phyloP scores from a whole-genome alignment of 2,113 vertebrate species.

The Rhynchomys soricoides region DNA sequence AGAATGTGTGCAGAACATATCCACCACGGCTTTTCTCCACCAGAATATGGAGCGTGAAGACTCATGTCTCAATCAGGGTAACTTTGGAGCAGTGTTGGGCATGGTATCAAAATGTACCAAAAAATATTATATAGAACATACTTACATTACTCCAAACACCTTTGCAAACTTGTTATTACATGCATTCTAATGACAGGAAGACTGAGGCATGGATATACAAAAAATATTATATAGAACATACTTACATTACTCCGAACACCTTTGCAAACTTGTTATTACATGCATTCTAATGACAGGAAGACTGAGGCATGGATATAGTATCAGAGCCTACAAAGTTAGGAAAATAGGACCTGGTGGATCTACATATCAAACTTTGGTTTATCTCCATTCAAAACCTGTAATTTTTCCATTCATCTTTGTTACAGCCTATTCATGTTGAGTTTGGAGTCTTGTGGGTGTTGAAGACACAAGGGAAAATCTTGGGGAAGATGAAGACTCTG shows the following conservation, averaged over 20 bases:
- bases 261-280: background rate
- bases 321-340: background rate
- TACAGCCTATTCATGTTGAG: background rate
- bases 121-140: background rate
- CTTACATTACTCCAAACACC: background rate
- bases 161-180: background rate
- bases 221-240: background rate
- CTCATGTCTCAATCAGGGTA: background rate
- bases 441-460: background rate
- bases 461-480: background rate
- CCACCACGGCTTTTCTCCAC: background rate
- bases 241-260: background rate
- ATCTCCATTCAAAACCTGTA: background rate
- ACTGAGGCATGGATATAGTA: background rate
- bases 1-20: background rate
- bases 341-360: background rate
- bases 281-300: constrained; percentile 21
- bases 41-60: background rate
- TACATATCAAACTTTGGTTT: background rate
- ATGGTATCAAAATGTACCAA: background rate
- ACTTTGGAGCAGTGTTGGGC: background rate
- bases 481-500: background rate
- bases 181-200: constrained; percentile 21
- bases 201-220: background rate
- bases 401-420: background rate